Base-by-base conservation (phyloP, 2,888 invertebrate species). In the Anthrax anthrax region DNA sequence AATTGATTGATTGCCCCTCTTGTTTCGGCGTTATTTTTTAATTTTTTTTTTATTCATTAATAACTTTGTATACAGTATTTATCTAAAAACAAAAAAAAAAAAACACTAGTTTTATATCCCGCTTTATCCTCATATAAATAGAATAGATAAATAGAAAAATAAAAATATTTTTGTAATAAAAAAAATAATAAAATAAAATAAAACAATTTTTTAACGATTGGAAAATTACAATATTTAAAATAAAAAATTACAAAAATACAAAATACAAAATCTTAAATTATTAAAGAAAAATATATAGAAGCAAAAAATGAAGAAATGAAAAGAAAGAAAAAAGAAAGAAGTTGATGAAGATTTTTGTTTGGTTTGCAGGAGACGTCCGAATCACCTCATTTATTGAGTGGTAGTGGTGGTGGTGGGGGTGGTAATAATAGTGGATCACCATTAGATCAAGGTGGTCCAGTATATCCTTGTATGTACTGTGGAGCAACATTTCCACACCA, bases 401-500 rank as follows among this genome's bases (percentile, higher is more conserved):
- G 59, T 56, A 54, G 60, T 55, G 54, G 52, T 55, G 56, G 55
- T 47, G 57, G 58, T 50, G 56, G 55, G 46, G 57, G 58, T 50
- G 54, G 55, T 46, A 55, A 55, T 47, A 53, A 51, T 55, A 53
- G 54, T 51, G 52, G 51, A 49, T 46, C 52, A 50, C 49, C 52
- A 27, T 50, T 52, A 37, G 55, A 55, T 44, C 52, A 53, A 41
- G 50, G 56, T 41, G 58, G 57, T 44, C 72, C 72, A 53, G 70
- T 80, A 63, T 85, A 80, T 73, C 80, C 81, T 66, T 88, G 89
- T 77, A 81, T 87, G 76, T 88, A 88, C 77, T 89, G 89, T 78
- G 85, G 86, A 69, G 82, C 81, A 63, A 76, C 82, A 67, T 89
- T 88, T 71, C 84, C 86, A 60, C 86, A 87, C 71, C 88, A 87